Percentiles rank a stretch among this genome's conserved stretches.
Conservation (phyloP, 2,888 invertebrate genomes). For the Zhuqinia jingwanae region DNA sequence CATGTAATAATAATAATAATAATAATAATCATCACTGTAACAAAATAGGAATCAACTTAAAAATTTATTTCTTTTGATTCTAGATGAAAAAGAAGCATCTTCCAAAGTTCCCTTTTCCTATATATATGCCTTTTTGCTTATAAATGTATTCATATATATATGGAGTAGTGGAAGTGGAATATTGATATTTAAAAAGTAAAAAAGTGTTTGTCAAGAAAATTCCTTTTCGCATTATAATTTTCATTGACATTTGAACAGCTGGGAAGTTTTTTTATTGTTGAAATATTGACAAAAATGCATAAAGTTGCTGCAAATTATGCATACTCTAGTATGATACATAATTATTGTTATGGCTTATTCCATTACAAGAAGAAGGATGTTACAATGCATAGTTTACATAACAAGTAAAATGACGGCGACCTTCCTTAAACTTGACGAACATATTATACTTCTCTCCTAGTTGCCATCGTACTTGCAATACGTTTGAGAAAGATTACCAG, state of each 20-base stretch:
- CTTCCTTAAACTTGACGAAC: too few species aligned
- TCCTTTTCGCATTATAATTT: not conserved
- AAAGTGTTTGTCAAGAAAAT: slow-evolving; percentile 7
- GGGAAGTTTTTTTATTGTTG: too few species aligned
- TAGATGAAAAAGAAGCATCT: too few species aligned
- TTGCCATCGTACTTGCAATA: too few species aligned
- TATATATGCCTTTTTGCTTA: too few species aligned
- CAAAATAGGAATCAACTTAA: slow-evolving; percentile 48
- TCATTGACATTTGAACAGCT: not conserved
- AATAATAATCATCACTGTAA: slow-evolving; percentile 9
- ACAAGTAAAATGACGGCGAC: too few species aligned
- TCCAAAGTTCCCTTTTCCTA: not conserved
- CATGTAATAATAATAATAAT: not conserved
- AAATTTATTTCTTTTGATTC: slow-evolving; percentile 24
- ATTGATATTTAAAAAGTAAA: slow-evolving; percentile 17
- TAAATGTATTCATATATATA: too few species aligned
- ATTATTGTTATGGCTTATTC: not conserved
- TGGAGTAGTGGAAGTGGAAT: not conserved
- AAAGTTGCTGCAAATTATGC: not conserved
- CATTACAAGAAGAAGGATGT: not conserved
- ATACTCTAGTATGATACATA: not conserved
- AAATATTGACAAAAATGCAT: too few species aligned
- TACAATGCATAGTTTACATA: too few species aligned
- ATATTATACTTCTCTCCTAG: too few species aligned
- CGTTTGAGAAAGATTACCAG: too few species aligned